Evolutionary conservation across 2,113 vertebrate species (phyloP).

Genomic region (Percina caprodes): DNA sequence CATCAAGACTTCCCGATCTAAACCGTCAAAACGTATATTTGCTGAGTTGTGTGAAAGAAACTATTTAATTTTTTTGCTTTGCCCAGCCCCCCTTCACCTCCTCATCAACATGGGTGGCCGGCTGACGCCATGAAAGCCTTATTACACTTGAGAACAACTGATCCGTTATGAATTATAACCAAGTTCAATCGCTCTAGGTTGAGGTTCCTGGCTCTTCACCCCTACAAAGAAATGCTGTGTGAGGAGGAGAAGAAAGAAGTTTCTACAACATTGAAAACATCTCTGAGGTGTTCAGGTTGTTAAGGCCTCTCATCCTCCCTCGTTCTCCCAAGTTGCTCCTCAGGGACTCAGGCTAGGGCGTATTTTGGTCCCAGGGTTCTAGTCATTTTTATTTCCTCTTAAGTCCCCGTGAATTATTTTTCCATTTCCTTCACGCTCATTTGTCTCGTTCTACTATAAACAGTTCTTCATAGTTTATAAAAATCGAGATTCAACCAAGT

Average conservation of each 20-base stretch:
- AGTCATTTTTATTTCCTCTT: slow-evolving; percentile 34
- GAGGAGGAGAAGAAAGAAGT: background rate
- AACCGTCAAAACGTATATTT: no score
- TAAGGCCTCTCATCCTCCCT: slow-evolving; percentile 18
- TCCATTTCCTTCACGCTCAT: background rate
- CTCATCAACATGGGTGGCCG: background rate
- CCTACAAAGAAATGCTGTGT: background rate
- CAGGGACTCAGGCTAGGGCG: slow-evolving; percentile 27
- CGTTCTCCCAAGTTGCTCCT: slow-evolving; percentile 31
- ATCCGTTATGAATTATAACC: background rate
- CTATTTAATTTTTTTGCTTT: no score
- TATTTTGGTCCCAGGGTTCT: slow-evolving; percentile 5
- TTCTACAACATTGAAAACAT: background rate
- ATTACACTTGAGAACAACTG: background rate
- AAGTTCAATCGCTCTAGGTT: background rate
- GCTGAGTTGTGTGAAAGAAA: no score
- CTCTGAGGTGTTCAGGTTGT: background rate
- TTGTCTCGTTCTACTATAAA: slow-evolving; percentile 2
- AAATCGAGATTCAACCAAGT: background rate
- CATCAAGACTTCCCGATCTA: no score
- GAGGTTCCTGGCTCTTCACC: background rate
- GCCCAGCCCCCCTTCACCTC: background rate
- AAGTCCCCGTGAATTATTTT: background rate
- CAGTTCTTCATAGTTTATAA: slow-evolving; percentile 1
- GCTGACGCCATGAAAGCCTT: background rate